Percentiles rank a stretch among this genome's conserved stretches.
Evolutionary conservation across 2,888 invertebrate species (phyloP).

Genomic region (Apantesis nais): DNA sequence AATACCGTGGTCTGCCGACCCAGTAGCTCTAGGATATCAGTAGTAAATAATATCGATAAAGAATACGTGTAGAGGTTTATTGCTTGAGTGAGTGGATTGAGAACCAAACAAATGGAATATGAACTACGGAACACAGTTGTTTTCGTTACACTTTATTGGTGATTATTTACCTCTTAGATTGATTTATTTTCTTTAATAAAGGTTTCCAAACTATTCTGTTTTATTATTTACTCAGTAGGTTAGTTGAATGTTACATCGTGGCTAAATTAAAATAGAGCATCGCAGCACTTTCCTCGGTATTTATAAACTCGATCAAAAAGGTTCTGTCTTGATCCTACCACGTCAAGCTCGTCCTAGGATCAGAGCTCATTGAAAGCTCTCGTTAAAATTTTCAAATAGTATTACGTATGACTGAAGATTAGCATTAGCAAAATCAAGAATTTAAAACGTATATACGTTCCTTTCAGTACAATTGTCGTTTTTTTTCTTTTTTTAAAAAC

Average conservation of each 20-base stretch:
- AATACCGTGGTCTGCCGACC: conserved; percentile 9
- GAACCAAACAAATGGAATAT: not conserved
- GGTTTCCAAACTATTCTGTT: not conserved
- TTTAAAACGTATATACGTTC: not conserved
- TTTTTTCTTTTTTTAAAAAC: no score
- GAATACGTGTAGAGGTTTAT: not conserved
- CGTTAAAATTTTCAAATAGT: no score
- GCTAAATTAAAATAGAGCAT: no score
- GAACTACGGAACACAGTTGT: not conserved
- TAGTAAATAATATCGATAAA: conserved; percentile 11
- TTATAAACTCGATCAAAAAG: no score
- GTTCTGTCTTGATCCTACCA: no score
- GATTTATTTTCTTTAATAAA: no score
- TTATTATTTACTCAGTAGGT: no score
- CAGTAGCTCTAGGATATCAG: conserved; percentile 10
- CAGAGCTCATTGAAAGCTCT: no score
- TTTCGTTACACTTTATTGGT: not conserved
- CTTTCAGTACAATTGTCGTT: not conserved
- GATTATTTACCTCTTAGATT: not conserved
- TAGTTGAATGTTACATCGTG: not conserved
- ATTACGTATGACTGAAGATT: no score
- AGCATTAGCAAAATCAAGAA: no score
- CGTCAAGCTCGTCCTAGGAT: no score
- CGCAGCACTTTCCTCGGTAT: no score
- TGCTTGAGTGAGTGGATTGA: not conserved